These are phyloP conservation scores for Nannoperca australis DNA, from an alignment of 2,797 vertebrate species.

Conservation along the genomic window DNA sequence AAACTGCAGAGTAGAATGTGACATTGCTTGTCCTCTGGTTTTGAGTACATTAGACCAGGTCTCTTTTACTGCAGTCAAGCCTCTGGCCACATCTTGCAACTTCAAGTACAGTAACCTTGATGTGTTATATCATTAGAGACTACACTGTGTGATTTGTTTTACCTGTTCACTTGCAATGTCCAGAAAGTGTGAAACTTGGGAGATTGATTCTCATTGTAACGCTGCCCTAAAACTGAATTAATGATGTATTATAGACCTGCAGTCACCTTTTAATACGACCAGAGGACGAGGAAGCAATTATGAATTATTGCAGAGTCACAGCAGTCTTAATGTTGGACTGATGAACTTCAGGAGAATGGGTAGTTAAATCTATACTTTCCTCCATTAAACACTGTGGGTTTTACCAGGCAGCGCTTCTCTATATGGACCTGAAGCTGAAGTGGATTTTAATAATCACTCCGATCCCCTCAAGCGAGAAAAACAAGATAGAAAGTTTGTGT, in stretches of 20 bases:
- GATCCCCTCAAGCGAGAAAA: constrained; percentile 12
- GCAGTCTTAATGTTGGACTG: constrained; percentile 34
- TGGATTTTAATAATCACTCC: constrained; percentile 24
- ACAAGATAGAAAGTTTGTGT: background rate
- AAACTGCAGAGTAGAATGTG: constrained; percentile 65
- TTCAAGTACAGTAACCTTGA: constrained; percentile 22
- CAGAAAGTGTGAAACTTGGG: constrained; percentile 4
- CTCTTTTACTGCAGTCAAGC: constrained; percentile 38
- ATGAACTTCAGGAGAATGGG: constrained; percentile 17
- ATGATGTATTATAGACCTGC: constrained; percentile 25
- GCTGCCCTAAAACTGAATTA: constrained; percentile 20
- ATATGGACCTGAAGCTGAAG: constrained; percentile 28
- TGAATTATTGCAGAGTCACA: constrained; percentile 24
- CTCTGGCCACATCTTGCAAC: constrained; percentile 31
- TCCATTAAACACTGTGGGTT: constrained; percentile 47
- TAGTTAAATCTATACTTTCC: constrained; percentile 48
- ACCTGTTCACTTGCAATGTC: background rate
- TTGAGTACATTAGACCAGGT: constrained; percentile 51
- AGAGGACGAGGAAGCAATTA: constrained; percentile 14
- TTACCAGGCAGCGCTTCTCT: constrained; percentile 14
- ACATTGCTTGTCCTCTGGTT: constrained; percentile 77
- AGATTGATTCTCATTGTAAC: background rate
- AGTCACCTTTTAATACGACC: constrained; percentile 20
- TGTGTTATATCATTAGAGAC: background rate
- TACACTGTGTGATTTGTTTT: background rate